Evolutionary conservation across 2,797 vertebrate genomes (phyloP), one percentile per base, ranked within the genome.

Genomic region (Epinephelus coioides): DNA sequence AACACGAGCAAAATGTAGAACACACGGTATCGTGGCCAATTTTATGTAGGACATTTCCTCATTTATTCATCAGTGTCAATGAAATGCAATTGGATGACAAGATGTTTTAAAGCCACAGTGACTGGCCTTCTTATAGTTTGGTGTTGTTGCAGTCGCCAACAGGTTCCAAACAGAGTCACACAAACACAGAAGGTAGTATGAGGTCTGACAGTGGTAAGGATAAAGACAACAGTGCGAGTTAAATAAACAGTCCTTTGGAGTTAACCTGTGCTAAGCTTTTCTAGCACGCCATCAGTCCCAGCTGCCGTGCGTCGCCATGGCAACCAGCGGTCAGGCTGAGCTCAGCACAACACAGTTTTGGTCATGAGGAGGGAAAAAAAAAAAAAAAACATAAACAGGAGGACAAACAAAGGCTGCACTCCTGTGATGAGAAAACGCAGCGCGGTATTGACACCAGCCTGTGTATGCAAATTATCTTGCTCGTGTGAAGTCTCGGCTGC

Each of bases 271-370:
- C 83, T 50, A 73, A 76, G 79, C 65, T 77, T 79, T 79, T 74
- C 50, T 64, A 69, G 81, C 68, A 72, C 27, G 10, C 53, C 75
- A 77, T 82, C 70, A 66, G 76, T 72, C 73, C 80, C 71, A 64
- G 78, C 79, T 84, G 76, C 85, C 23, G 62, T 30, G 65, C 17
- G 73, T 95, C 78, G 50, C 92, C 93, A 94, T 94, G 90, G 91
- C 76, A 95, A 95, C 93, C 76, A 6, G 50, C 83, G 87, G 84
- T 84, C 91, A 86, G 84, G 80, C 84, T 84, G 68, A 86, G 88
- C 88, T 83, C 83, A 73, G 84, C 76, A 57, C 44, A 69, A 87
- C 63, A 63, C 69, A 62, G 82, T 84, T 85, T 71, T 71, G 70
- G 79, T 89, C 72, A 55, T 82, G 56, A 81, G 79, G 65, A 67